These are phyloP conservation scores for Cyprinodon brontotheroides DNA, from an alignment of 2,113 vertebrate species.

Conservation along the genomic window DNA sequence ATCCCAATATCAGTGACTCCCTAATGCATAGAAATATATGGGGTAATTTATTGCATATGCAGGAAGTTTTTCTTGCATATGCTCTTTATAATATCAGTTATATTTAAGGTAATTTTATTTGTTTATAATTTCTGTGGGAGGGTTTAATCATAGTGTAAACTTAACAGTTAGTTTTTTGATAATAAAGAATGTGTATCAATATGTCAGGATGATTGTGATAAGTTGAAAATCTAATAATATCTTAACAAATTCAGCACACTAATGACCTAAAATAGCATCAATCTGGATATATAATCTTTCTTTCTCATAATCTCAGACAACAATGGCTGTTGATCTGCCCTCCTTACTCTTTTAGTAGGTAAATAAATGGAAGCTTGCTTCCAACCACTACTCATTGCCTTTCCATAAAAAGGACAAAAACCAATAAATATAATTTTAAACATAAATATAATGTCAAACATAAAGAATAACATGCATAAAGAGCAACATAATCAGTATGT, in stretches of 20 bases:
- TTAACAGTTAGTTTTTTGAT: neutral
- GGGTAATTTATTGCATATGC: slow-evolving; percentile 28
- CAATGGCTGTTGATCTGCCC: neutral
- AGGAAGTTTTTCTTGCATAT: slow-evolving; percentile 9
- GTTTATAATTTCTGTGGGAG: neutral
- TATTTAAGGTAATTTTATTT: slow-evolving; percentile 6
- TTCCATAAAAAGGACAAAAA: no score
- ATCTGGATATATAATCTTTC: neutral
- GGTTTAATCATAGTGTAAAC: slow-evolving; percentile 2
- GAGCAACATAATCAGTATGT: neutral
- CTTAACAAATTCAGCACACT: neutral
- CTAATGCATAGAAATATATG: slow-evolving; percentile 45
- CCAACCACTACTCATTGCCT: no score
- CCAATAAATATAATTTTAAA: no score
- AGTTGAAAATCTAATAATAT: neutral
- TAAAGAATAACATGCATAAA: neutral
- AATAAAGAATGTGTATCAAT: neutral
- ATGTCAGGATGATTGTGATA: neutral
- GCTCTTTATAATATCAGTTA: neutral
- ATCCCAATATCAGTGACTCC: slow-evolving; percentile 55
- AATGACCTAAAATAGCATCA: neutral
- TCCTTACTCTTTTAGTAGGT: neutral
- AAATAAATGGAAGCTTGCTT: no score
- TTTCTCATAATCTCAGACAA: neutral
- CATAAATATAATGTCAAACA: no score